These are phyloP conservation scores for Marcusenius ussheri DNA, from an alignment of 2,113 vertebrate genomes.

Conservation along the genomic window DNA sequence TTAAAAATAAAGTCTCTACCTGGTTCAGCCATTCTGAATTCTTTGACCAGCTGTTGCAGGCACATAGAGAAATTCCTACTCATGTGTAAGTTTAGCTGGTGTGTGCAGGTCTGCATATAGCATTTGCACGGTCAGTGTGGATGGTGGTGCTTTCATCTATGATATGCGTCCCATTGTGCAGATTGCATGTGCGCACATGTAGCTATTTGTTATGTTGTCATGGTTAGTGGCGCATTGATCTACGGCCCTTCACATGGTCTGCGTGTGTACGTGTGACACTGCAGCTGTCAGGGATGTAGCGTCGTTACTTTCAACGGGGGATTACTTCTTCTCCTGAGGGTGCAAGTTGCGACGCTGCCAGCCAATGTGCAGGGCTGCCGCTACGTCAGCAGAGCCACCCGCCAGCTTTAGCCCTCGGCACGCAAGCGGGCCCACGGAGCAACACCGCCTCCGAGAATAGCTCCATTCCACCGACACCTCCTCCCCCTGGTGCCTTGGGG, in stretches of 20 bases:
- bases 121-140: constrained; percentile 16
- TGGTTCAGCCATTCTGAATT: not conserved
- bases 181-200: not conserved
- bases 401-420: constrained; percentile 17
- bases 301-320: not conserved
- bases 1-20: not conserved
- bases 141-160: not conserved
- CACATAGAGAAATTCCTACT: constrained; percentile 33
- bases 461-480: constrained; percentile 6
- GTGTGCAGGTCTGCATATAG: not conserved
- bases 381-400: not conserved
- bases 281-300: not conserved
- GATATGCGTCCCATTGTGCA: not conserved
- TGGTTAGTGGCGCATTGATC: not conserved
- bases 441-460: constrained; percentile 13
- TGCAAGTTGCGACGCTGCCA: constrained; percentile 2
- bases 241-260: not conserved
- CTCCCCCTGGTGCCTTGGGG: not conserved
- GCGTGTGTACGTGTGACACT: not conserved
- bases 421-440: constrained; percentile 14
- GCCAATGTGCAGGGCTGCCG: constrained; percentile 6
- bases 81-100: not conserved
- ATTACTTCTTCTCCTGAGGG: constrained; percentile 9
- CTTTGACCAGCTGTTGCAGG: constrained; percentile 27
- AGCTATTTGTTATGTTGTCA: not conserved